These are phyloP conservation scores for Fregetta grallaria DNA, from an alignment of 2,113 vertebrate species.

Conservation along the genomic window DNA sequence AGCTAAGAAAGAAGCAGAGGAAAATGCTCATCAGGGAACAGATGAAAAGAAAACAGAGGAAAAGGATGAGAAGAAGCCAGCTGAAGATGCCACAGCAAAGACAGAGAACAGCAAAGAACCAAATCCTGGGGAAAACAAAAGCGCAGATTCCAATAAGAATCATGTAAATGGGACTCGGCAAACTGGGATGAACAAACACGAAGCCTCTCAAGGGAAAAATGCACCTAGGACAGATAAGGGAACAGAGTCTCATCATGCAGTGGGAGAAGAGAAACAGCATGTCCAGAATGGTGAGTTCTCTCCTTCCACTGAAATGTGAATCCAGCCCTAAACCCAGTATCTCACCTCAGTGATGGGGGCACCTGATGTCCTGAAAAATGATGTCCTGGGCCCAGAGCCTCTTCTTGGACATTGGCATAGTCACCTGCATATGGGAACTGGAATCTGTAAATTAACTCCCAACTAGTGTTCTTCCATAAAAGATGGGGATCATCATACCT, in stretches of 20 bases:
- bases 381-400: background rate
- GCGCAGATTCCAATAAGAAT: conserved; percentile 23
- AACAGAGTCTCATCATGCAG: background rate
- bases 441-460: background rate
- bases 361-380: background rate
- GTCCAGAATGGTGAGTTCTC: conserved; percentile 76
- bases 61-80: conserved; percentile 60
- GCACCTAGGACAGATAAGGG: conserved; percentile 35
- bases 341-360: background rate
- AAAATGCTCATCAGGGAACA: conserved; percentile 75
- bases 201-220: conserved; percentile 48
- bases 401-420: background rate
- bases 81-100: conserved; percentile 48
- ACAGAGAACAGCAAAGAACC: conserved; percentile 49
- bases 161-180: conserved; percentile 65
- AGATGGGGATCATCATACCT: background rate
- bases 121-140: conserved; percentile 35
- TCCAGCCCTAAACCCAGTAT: background rate
- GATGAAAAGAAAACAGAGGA: conserved; percentile 78
- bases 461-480: background rate
- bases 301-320: background rate
- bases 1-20: conserved; percentile 80
- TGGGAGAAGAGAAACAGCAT: conserved; percentile 40
- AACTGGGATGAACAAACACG: background rate
- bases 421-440: background rate